Base-by-base conservation (phyloP, 2,888 invertebrate species). In the Apomyelois bistriatella region DNA sequence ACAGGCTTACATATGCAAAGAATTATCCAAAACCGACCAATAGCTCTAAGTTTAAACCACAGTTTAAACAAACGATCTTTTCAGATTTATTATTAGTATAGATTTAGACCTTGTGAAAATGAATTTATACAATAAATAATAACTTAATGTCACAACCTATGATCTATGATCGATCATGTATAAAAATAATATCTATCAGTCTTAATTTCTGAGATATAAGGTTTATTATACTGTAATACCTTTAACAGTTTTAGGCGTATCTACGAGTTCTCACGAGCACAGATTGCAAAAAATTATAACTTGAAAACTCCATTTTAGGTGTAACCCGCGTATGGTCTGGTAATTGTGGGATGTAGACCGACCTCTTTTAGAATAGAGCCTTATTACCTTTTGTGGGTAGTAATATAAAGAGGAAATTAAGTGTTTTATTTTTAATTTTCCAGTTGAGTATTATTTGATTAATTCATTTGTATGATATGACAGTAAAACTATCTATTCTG, bases 301-400 rank as follows among this genome's bases (percentile, higher is more conserved):
- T 52, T 55, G 54, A 57, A 58, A 56, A 54, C 42, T 35, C 60
- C 60, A 60, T 60, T 57, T 60, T 57, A 52, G 57, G 60, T 37
- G 9, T 36, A 43, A 35, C 38, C 41, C 55, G 38, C 46, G 55
- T 60, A 58, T 60, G 60, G 60, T 38, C 43, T 48, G 52, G 56
- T 60, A 60, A 60, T 58, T 58, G 56, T 54, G 36, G 47, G 53
- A 54, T 50, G 55, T 48, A 55, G 56, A 55, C 54, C 32, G 40
- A 30, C 17, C 52, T 17, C 48, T 37, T 41, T 48, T 12, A 41
- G 30, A 54, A 52, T 57, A 55, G 55, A 56, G 55, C 53, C 13
- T 28, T n/a, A n/a, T 50, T 40, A n/a, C 49, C 49, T 40, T 50
- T n/a, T 38, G 6, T 28, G 13, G 49, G 30, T n/a, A 16, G 30